These are phyloP conservation scores for Stercorarius parasiticus DNA, from an alignment of 2,113 vertebrate genomes.

Conservation along the genomic window DNA sequence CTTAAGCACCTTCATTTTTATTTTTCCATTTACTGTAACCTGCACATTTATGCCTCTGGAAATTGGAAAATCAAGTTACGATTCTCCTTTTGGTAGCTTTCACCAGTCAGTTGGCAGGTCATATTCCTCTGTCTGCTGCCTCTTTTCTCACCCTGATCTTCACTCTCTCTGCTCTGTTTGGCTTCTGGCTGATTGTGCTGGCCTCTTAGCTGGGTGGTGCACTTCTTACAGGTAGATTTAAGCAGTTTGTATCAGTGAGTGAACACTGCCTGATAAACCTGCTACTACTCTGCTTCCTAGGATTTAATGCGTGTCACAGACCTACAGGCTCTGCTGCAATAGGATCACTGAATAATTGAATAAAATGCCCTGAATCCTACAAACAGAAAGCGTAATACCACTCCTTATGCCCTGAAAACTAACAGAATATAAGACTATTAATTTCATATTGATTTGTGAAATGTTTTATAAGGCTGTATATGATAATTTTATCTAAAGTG, in stretches of 20 bases:
- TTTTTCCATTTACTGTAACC: neutral
- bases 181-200: neutral
- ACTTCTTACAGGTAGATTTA: neutral
- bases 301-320: neutral
- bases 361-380: neutral
- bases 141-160: neutral
- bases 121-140: neutral
- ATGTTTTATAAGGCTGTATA: neutral
- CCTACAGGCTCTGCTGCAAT: neutral
- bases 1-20: neutral
- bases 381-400: neutral
- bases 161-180: neutral
- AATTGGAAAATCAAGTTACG: neutral
- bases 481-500: neutral
- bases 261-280: neutral
- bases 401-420: neutral
- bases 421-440: neutral
- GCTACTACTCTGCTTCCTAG: neutral
- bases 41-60: neutral
- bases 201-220: neutral
- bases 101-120: neutral
- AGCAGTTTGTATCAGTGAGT: neutral
- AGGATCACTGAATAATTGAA: neutral
- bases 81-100: neutral
- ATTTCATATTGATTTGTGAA: neutral